phyloP scores from a whole-genome alignment of 1,140 invertebrate species.

The Pseudomyrmex gracilis region DNA sequence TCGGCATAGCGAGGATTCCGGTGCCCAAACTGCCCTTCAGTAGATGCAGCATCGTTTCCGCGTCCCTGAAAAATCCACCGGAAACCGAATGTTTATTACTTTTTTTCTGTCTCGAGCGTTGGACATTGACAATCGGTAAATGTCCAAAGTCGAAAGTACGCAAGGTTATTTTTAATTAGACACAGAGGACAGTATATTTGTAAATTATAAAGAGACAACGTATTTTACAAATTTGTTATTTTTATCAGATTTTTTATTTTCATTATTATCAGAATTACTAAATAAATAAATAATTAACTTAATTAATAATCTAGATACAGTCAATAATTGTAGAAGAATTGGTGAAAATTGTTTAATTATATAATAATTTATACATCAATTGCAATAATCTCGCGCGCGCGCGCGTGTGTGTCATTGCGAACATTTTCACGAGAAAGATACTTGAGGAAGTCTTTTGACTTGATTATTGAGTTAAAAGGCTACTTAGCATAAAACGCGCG shows the following conservation, averaged over 20 bases:
- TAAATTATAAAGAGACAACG: too few relatives aligned
- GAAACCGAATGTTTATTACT: neutral
- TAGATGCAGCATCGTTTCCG: conserved; percentile 92
- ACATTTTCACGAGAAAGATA: conserved; percentile 17
- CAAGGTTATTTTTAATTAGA: neutral
- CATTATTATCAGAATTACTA: too few relatives aligned
- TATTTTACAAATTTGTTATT: too few relatives aligned
- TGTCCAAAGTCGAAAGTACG: neutral
- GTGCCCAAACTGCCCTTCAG: conserved; percentile 95
- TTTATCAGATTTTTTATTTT: too few relatives aligned
- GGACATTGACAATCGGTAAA: neutral
- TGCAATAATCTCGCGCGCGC: too few relatives aligned
- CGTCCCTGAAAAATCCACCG: conserved; percentile 84
- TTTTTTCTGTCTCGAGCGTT: too few relatives aligned
- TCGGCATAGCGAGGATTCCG: conserved; percentile 95
- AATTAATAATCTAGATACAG: neutral
- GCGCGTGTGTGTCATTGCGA: neutral
- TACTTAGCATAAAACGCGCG: conserved; percentile 27
- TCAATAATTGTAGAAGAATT: neutral
- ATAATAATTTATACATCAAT: neutral
- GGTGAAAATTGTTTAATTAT: neutral
- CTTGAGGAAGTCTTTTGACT: conserved; percentile 38
- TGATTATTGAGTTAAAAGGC: conserved; percentile 43
- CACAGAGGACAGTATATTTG: too few relatives aligned
- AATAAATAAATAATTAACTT: too few relatives aligned